Base-by-base conservation (phyloP, 2,797 vertebrate species). In the Vireo griseus region DNA sequence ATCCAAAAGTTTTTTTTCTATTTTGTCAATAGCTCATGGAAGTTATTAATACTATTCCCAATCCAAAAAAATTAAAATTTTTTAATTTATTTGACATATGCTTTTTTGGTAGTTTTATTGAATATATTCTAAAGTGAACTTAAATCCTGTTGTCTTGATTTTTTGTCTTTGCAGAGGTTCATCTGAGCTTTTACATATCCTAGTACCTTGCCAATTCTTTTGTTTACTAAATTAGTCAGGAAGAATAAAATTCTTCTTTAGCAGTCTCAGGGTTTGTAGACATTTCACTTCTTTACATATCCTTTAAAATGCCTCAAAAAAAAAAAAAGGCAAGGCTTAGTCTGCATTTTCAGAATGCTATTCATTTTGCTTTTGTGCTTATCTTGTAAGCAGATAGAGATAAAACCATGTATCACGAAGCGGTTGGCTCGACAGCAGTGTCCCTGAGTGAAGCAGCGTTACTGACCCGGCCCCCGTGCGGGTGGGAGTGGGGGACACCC, bases 381-480 rank as follows among this genome's bases (percentile, higher is more conserved):
- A 8, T 55, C 2, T 58, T 76, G 10, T 55, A 45, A 72, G 57
- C 9, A 73, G 21, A 7, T 42, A 7, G 39, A 82, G 28, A 16
- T 16, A 50, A 65, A 78, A 33, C 21, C 33, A 11, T 44, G 15
- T 45, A n/a, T 69, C 21, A 58, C 6, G 51, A 57, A 22, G 4
- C 28, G 6, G 3, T 44, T 83, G 52, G 66, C 50, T 50, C 0
- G 0, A 17, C 13, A 39, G 17, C 10, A 44, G 8, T 22, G 20
- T 7, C 5, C 33, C 54, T 31, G n/a, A 47, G 17, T 51, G 24
- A 79, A 78, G 61, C 8, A 63, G 29, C 5, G 21, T 5, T 11
- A 15, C 6, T 71, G 33, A 51, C 9, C 40, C 15, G 10, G 9
- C 3, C 5, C 4, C 11, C 10, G 2, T 8, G 6, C 19, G 28